Conservation (phyloP, 2,113 vertebrate species). For the Gadus chalcogrammus region DNA sequence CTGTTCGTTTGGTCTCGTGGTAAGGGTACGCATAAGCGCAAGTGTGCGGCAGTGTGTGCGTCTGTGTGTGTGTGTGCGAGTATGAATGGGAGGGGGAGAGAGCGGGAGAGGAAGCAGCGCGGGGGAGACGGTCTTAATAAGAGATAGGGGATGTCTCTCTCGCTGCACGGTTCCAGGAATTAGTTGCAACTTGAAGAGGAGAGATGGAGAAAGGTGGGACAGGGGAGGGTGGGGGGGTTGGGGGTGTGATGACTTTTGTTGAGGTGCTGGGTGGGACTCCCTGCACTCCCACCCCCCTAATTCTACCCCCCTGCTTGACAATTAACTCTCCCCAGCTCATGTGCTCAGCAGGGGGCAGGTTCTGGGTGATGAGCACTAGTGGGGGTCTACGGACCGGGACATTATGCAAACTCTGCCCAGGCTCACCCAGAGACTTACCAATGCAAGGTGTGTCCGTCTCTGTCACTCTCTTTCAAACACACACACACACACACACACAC, state of each 20-base stretch:
- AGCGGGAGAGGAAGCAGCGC: slow-evolving; percentile 44
- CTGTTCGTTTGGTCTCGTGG: slow-evolving; percentile 42
- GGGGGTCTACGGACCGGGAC: slow-evolving; percentile 49
- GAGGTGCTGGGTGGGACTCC: slow-evolving; percentile 91
- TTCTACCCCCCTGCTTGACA: slow-evolving; percentile 90
- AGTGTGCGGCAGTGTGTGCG: slow-evolving; percentile 12
- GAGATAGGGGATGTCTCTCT: slow-evolving; percentile 87
- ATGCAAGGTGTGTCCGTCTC: slow-evolving; percentile 43
- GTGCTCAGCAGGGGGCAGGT: slow-evolving; percentile 52
- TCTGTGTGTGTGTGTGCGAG: slow-evolving; percentile 5
- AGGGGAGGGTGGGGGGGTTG: slow-evolving; percentile 44
- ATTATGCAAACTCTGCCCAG: slow-evolving; percentile 51
- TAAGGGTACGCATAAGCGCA: slow-evolving; percentile 32
- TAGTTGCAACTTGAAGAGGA: slow-evolving; percentile 87
- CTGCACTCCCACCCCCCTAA: slow-evolving; percentile 84
- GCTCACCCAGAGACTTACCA: slow-evolving; percentile 38
- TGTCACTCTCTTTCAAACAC: neutral
- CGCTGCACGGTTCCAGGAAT: slow-evolving; percentile 77
- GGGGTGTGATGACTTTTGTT: slow-evolving; percentile 73
- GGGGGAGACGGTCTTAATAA: slow-evolving; percentile 69
- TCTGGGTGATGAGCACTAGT: slow-evolving; percentile 44
- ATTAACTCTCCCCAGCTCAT: slow-evolving; percentile 89
- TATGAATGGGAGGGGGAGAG: neutral
- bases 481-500: slow-evolving; percentile 13
- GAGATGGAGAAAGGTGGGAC: slow-evolving; percentile 70